These are phyloP conservation scores for Microctonus hyperodae DNA, from an alignment of 2,888 invertebrate species.

Conservation along the genomic window DNA sequence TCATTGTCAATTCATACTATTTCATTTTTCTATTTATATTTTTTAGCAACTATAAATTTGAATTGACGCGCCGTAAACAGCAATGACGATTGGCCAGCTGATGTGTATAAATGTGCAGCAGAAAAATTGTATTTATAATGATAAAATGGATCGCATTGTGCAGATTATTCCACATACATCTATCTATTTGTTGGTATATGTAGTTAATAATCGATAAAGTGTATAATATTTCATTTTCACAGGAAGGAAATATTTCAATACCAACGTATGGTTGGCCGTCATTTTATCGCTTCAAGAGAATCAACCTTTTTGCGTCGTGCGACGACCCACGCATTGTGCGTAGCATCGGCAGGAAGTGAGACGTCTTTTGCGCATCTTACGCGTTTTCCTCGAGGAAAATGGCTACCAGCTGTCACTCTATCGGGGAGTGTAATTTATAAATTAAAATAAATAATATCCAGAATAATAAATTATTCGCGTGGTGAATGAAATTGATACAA, in stretches of 20 bases:
- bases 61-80: too few species aligned
- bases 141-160: too few species aligned
- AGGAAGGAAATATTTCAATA: not conserved
- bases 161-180: too few species aligned
- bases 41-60: too few species aligned
- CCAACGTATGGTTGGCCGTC: not conserved
- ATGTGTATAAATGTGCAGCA: too few species aligned
- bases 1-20: too few species aligned
- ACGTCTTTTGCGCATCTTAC: slow-evolving; percentile 53
- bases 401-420: slow-evolving; percentile 58
- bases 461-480: not conserved
- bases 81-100: too few species aligned
- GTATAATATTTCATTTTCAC: not conserved
- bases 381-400: slow-evolving; percentile 57
- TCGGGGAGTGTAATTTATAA: slow-evolving; percentile 42
- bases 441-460: slow-evolving; percentile 1
- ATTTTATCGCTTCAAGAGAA: slow-evolving; percentile 16
- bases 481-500: slow-evolving; percentile 26
- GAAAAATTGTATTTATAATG: too few species aligned
- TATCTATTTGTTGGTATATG: too few species aligned
- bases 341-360: slow-evolving; percentile 46
- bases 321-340: slow-evolving; percentile 39
- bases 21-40: too few species aligned
- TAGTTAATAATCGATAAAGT: too few species aligned
- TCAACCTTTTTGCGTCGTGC: slow-evolving; percentile 16